These are phyloP conservation scores for Contarinia nasturtii DNA, from an alignment of 1,140 invertebrate genomes.

Conservation along the genomic window DNA sequence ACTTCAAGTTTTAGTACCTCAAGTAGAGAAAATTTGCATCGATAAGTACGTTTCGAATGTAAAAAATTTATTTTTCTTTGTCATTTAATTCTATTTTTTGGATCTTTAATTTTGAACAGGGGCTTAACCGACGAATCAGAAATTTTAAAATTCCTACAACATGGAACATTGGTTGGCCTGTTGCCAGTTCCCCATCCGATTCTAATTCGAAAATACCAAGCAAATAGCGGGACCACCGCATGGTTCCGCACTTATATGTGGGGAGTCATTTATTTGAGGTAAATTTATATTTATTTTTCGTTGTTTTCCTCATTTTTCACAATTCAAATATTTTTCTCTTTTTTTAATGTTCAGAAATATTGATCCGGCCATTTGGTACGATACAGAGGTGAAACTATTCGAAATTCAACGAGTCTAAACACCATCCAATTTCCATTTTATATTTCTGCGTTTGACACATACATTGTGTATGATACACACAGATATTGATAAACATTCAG, in stretches of 20 bases:
- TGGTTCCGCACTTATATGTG: slow-evolving; percentile 99
- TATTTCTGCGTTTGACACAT: neutral
- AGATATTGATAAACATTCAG: no score
- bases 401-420: slow-evolving; percentile 83
- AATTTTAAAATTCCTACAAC: slow-evolving; percentile 96
- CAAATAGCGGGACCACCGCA: slow-evolving; percentile 91
- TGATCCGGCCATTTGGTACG: slow-evolving; percentile 98
- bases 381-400: slow-evolving; percentile 96
- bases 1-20: slow-evolving; percentile 93
- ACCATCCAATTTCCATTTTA: no score
- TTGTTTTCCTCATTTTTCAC: neutral
- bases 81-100: slow-evolving; percentile 1
- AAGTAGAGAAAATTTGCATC: slow-evolving; percentile 99
- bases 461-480: no score
- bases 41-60: slow-evolving; percentile 63
- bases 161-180: slow-evolving; percentile 93
- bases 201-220: slow-evolving; percentile 95
- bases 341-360: slow-evolving; percentile 76
- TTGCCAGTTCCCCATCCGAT: slow-evolving; percentile 98
- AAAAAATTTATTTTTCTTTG: neutral
- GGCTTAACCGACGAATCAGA: slow-evolving; percentile 98
- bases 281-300: slow-evolving; percentile 2
- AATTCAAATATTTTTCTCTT: slow-evolving; percentile 11
- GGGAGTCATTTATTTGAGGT: slow-evolving; percentile 96
- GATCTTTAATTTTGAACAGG: slow-evolving; percentile 35